These are phyloP conservation scores for Hydrozoanthus tunicans DNA, from an alignment of 64 coral and sea anemone genomes.

Conservation along the genomic window DNA sequence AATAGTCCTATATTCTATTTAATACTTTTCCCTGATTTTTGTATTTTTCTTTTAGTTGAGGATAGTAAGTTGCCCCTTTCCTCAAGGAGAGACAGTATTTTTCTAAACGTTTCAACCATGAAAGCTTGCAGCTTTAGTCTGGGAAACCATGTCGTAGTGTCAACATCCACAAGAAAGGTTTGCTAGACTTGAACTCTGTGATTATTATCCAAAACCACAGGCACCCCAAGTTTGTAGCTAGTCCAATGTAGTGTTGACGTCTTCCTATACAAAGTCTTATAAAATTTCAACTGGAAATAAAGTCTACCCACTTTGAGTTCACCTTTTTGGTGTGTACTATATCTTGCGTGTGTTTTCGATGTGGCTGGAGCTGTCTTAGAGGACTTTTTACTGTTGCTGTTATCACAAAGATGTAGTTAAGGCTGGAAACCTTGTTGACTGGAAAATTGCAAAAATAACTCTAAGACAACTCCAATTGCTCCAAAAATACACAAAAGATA, in stretches of 20 bases:
- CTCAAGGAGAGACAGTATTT: constrained; percentile 63
- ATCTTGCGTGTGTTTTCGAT: no score
- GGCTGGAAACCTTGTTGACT: no score
- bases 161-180: constrained; percentile 17
- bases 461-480: no score
- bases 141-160: constrained; percentile 59
- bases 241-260: neutral
- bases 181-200: neutral
- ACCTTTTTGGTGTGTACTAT: no score
- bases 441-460: no score
- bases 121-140: constrained; percentile 64
- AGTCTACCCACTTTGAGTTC: no score
- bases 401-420: no score
- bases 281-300: no score
- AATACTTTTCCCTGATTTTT: neutral
- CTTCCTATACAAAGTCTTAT: no score
- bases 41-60: constrained; percentile 11
- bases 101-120: constrained; percentile 78
- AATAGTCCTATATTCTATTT: neutral
- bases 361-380: no score
- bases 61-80: constrained; percentile 71
- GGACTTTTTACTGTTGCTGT: no score
- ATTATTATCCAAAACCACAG: neutral
- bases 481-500: no score
- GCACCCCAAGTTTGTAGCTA: neutral